Base-by-base conservation (phyloP, 1,140 invertebrate genomes). In the Camponotus vicinus region DNA sequence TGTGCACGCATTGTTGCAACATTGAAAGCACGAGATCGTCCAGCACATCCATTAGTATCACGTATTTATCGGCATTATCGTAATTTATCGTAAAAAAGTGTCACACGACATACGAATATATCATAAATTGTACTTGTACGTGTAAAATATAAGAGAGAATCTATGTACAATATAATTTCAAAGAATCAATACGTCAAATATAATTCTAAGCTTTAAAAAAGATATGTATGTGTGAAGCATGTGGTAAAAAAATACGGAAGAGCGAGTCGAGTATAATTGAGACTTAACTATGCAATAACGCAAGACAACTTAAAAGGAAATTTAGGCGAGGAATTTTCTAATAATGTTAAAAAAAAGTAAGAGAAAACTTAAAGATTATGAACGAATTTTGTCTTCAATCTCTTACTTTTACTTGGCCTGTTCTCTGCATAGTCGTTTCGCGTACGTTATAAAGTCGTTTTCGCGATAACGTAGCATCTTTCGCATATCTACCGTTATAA, bases 121-220 rank as follows among this genome's bases (percentile, higher is more conserved):
- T 55, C 27, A 5, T 52, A 67, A 66, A 52, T 67, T 34, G 7
- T 52, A 79, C 63, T 52, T 80, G 13, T 52, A 52, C 4, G 37
- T 27, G n/a, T 57, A 40, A 64, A 79, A 80, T 64, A 52, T 52
- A 52, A 18, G 1, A 52, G 15, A 52, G 4, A 52, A 52, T 52
- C 49, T 52, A 79, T 79, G 61, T 80, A 80, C 77, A 80, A 57
- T 8, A 6, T 27, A 80, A 69, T 69, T 55, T 11, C 37, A 67
- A 40, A 52, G 1, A 52, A 52, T 52, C 15, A 27, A 27, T 52
- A 79, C 69, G 61, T 80, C 69, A 63, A 80, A 57, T 8, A 6
- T 27, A 80, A 69, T 69, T 55, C 13, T 52, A 67, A 52, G 67
- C n/a, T 79, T 49, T 45, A 6, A 18, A 69, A n/a, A 78, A 55